Evolutionary conservation across 2,113 vertebrate genomes (phyloP).

Genomic region (Thamnophis sirtalis): DNA sequence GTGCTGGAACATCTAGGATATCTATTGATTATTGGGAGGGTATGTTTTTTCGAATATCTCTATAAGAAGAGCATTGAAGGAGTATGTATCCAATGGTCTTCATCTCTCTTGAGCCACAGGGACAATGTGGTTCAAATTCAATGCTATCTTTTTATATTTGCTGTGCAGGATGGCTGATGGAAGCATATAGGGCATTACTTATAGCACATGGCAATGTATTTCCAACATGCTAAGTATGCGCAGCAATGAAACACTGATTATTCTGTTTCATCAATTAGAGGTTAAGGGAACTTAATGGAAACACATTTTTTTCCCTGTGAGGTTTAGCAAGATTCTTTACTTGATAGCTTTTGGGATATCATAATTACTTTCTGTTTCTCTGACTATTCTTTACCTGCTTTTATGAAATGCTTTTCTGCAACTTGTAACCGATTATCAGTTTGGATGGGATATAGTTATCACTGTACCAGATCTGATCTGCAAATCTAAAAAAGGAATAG

Average conservation of each 20-base stretch:
- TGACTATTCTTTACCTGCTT: neutral
- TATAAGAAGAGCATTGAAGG: neutral
- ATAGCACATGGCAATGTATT: neutral
- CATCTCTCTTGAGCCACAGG: neutral
- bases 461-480: neutral
- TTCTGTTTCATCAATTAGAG: neutral
- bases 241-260: neutral
- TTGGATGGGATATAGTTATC: neutral
- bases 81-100: neutral
- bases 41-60: neutral
- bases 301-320: neutral
- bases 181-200: neutral
- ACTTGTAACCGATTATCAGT: neutral
- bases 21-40: neutral
- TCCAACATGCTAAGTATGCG: neutral
- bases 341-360: neutral
- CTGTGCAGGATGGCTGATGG: neutral
- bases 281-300: neutral
- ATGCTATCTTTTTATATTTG: neutral
- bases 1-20: neutral
- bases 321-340: neutral
- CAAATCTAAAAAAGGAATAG: neutral
- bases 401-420: neutral
- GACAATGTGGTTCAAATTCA: neutral
- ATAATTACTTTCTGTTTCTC: neutral